A percentile compares a stretch with the other conserved stretches of the same genome.
Evolutionary conservation across 2,797 vertebrate species (phyloP).

Genomic region (Alauda arvensis): DNA sequence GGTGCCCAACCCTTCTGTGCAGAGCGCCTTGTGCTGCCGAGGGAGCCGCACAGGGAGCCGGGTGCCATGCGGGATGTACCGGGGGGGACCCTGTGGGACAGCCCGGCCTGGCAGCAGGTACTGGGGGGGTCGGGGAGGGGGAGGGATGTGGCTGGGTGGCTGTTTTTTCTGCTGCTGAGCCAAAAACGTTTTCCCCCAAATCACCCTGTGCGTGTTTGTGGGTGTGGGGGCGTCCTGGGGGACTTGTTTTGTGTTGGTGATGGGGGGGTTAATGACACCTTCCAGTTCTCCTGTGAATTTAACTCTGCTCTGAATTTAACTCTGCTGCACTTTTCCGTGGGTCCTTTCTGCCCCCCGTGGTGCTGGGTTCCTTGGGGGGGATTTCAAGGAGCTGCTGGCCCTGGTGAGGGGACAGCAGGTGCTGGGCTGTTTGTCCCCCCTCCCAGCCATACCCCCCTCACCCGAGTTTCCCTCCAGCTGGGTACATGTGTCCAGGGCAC

Average conservation of each 20-base stretch:
- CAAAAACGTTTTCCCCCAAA: fast-evolving
- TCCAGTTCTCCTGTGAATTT: background rate
- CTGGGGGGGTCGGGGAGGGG: too few relatives aligned
- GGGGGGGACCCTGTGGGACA: background rate
- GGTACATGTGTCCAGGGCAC: background rate
- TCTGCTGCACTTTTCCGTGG: background rate
- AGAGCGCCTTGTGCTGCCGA: background rate
- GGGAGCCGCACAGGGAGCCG: background rate
- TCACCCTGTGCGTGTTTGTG: background rate
- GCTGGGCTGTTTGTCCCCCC: background rate
- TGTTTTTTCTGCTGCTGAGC: background rate
- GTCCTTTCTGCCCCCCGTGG: background rate
- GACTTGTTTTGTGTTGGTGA: fast-evolving
- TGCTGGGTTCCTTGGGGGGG: fast-evolving
- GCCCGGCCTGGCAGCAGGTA: background rate
- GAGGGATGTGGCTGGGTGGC: background rate
- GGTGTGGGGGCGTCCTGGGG: background rate
- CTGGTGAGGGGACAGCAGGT: background rate
- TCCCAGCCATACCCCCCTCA: fast-evolving
- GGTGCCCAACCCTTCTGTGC: background rate
- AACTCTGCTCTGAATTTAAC: too few relatives aligned
- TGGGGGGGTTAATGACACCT: background rate
- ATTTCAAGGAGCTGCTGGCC: background rate
- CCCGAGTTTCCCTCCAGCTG: background rate
- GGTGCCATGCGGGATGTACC: background rate